Conservation (phyloP, 1,140 invertebrate species). For the Scaptomyza graminum region DNA sequence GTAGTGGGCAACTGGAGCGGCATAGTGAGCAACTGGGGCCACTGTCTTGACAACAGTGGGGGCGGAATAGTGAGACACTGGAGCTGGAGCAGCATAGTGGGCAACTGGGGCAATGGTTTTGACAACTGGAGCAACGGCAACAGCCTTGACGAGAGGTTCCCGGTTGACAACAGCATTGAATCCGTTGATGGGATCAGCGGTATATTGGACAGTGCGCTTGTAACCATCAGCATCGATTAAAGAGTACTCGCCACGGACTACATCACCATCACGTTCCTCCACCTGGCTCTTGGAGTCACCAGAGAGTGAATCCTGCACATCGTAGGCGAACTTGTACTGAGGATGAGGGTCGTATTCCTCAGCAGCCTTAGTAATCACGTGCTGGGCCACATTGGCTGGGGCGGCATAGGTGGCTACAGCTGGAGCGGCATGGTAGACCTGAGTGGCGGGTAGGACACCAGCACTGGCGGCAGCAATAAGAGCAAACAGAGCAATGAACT, state of each 20-base stretch:
- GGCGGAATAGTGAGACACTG: slow-evolving; percentile 52
- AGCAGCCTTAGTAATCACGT: slow-evolving; percentile 61
- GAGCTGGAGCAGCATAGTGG: slow-evolving; percentile 51
- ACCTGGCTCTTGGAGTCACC: slow-evolving; percentile 88
- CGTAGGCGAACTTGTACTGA: slow-evolving; percentile 87
- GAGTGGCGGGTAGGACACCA: slow-evolving; percentile 62
- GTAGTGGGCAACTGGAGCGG: slow-evolving; percentile 62
- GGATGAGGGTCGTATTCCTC: slow-evolving; percentile 77
- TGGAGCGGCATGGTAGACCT: slow-evolving; percentile 70
- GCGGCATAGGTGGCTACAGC: slow-evolving; percentile 40
- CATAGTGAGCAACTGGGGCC: slow-evolving; percentile 53
- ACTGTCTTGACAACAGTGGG: slow-evolving; percentile 48
- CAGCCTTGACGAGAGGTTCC: slow-evolving; percentile 63
- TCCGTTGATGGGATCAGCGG: slow-evolving; percentile 80
- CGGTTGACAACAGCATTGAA: slow-evolving; percentile 82
- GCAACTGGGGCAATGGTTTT: slow-evolving; percentile 53
- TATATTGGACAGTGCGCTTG: slow-evolving; percentile 83
- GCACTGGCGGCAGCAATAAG: slow-evolving; percentile 72
- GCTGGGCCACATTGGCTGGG: slow-evolving; percentile 55
- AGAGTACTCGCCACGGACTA: slow-evolving; percentile 87
- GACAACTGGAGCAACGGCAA: slow-evolving; percentile 55
- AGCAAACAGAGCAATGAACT: slow-evolving; percentile 71
- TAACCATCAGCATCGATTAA: slow-evolving; percentile 87
- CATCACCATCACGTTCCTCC: slow-evolving; percentile 86
- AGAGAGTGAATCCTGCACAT: slow-evolving; percentile 88